Base-by-base conservation (phyloP, 2,888 invertebrate species). In the Papilio demoleus region DNA sequence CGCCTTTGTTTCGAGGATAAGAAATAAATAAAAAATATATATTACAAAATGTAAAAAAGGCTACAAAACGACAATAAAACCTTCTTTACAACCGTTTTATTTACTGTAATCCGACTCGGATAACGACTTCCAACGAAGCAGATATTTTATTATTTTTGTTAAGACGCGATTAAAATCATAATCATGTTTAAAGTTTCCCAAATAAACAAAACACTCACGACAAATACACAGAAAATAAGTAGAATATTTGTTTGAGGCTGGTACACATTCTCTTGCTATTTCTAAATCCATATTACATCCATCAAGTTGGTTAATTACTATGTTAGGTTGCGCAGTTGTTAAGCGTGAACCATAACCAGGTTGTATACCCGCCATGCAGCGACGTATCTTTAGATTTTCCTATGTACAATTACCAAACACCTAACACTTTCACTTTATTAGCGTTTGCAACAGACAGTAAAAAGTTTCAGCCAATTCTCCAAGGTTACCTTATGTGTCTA, bases 31-130 rank as follows among this genome's bases (percentile, higher is more conserved):
- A 53, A 53, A 45, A 53, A 53, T 50, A 24, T 53, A 53, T 53
- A 27, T 53, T 53, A 53, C 27, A 53, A 53, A 53, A 27, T 36
- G 63, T 36, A 50, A 63, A 47, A 45, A 31, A 63, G 22, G 63
- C 63, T 47, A 63, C 63, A 63, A 63, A 63, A 63, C 36, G 34
- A 34, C 36, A 36, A 22, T 63, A 63, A 63, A 63, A 36, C 50
- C 63, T 50, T 50, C 14, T 50, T 63, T 50, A 63, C 36, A 27
- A 4, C 22, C 47, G 31, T 63, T 63, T 63, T 63, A 63, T 50
- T 63, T 36, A 50, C 50, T 50, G 63, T 47, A 47, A 63, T 63
- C 22, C 47, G 31, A 45, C 45, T 47, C 36, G n/a, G 63, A 36
- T 63, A 50, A 63, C 63, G 63, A 63, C 63, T 50, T 22, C 34